Conservation (phyloP, 2,797 vertebrate genomes). For the Melanotaenia nigrans region DNA sequence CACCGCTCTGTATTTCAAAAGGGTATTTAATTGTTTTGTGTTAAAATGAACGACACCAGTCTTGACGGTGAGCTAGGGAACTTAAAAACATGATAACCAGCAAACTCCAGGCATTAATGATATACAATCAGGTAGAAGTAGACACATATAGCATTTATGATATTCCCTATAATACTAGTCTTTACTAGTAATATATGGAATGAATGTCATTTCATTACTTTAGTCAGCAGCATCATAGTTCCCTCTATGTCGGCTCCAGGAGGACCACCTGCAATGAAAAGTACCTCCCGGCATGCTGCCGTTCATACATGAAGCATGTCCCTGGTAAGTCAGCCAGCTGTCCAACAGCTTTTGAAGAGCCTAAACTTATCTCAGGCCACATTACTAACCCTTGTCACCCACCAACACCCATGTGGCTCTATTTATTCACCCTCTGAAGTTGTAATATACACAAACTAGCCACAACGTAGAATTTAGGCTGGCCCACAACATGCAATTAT, state of each 20-base stretch:
- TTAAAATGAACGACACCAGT: too few species aligned
- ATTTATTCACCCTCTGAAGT: constrained; percentile 39
- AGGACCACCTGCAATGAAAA: constrained; percentile 37
- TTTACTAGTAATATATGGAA: not conserved
- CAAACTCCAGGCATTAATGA: too few species aligned
- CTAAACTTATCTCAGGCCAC: constrained; percentile 55
- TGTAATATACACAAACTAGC: constrained; percentile 53
- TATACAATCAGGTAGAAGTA: too few species aligned
- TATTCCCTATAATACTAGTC: too few species aligned
- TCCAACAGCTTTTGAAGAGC: constrained; percentile 53
- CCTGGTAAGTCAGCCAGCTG: constrained; percentile 48
- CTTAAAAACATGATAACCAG: too few species aligned
- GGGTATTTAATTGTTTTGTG: too few species aligned
- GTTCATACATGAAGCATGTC: constrained; percentile 25
- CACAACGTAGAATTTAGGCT: constrained; percentile 70
- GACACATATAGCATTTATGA: too few species aligned
- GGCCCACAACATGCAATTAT: constrained; percentile 74
- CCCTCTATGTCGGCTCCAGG: not conserved
- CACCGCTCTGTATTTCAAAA: too few species aligned
- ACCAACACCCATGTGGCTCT: constrained; percentile 45
- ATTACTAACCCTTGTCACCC: constrained; percentile 61
- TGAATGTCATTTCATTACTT: not conserved
- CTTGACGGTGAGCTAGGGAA: too few species aligned
- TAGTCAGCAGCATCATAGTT: not conserved
- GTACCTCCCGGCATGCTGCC: constrained; percentile 6